Percentiles rank a stretch among this genome's conserved stretches.
Evolutionary conservation across 2,797 vertebrate species (phyloP).

Genomic region (Capromys pilorides): DNA sequence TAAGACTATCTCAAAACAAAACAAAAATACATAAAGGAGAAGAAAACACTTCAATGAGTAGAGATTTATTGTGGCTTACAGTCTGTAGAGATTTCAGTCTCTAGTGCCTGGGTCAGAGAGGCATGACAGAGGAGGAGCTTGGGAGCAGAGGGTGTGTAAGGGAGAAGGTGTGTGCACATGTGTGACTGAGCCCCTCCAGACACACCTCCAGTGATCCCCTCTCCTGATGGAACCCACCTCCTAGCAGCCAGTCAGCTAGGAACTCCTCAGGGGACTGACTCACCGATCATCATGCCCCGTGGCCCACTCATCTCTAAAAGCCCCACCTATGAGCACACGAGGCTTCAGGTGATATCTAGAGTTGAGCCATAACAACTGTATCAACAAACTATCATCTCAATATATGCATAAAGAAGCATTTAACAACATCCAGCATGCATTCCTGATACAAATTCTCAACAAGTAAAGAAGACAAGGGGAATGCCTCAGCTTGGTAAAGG

Average conservation of each 20-base stretch:
- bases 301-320: not conserved
- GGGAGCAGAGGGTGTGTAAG: not conserved
- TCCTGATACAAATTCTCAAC: not conserved
- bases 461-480: not conserved
- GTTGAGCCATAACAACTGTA: not conserved
- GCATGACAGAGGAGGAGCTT: not conserved
- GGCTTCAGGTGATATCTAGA: not conserved
- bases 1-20: not conserved
- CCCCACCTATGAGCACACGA: not conserved
- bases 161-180: not conserved
- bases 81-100: not conserved
- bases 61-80: not conserved
- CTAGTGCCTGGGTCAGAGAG: not conserved
- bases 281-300: not conserved
- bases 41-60: not conserved
- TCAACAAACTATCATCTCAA: not conserved
- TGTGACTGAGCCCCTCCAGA: not conserved
- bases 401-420: not conserved
- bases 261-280: not conserved
- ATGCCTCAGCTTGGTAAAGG: not conserved
- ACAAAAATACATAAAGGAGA: not conserved
- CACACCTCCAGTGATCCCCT: not conserved
- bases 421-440: not conserved
- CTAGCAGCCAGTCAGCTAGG: not conserved
- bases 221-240: not conserved